A percentile compares a stretch with the other conserved stretches of the same genome.
phyloP scores from a whole-genome alignment of 2,888 invertebrate genomes.

The Drosophila setosimentum region DNA sequence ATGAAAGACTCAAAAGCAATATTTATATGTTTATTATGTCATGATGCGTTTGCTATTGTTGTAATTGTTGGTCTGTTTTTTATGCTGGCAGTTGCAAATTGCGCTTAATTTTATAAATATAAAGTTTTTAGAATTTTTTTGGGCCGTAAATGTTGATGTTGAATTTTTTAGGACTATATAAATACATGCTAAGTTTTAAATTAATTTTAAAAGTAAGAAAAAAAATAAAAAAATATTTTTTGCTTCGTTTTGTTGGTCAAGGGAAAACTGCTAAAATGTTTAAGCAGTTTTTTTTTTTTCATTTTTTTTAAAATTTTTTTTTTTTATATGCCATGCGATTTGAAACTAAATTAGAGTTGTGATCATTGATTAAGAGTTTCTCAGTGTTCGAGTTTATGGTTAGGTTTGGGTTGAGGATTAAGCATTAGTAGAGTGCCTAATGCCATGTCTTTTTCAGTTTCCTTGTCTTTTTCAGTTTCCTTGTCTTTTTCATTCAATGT shows the following conservation, averaged over 20 bases:
- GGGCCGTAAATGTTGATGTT: constrained; percentile 19
- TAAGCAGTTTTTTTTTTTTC: constrained; percentile 3
- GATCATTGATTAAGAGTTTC: constrained; percentile 82
- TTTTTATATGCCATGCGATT: constrained; percentile 24
- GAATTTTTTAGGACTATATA: constrained; percentile 38
- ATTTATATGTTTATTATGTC: constrained; percentile 48
- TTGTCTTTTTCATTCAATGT: constrained; percentile 28
- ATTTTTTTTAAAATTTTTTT: no score
- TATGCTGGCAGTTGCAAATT: constrained; percentile 53
- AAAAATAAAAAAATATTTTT: constrained; percentile 47
- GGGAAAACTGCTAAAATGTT: constrained; percentile 25
- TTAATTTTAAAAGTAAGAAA: constrained; percentile 65
- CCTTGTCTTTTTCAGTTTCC: constrained; percentile 24
- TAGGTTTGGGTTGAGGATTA: not conserved
- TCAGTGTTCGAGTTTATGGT: constrained; percentile 4
- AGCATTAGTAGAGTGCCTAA: not conserved
- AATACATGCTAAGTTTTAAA: constrained; percentile 69
- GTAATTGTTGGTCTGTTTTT: constrained; percentile 25
- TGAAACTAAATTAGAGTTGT: constrained; percentile 82
- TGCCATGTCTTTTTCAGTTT: constrained; percentile 24
- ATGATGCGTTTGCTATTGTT: constrained; percentile 43
- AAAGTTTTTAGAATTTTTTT: constrained; percentile 14
- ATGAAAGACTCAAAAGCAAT: constrained; percentile 82
- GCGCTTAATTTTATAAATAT: constrained; percentile 39
- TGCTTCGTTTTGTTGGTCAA: constrained; percentile 18